Evolutionary conservation across 2,888 invertebrate species (phyloP), one percentile per base, ranked within the genome.

Genomic region (Scaptomyza flava): DNA sequence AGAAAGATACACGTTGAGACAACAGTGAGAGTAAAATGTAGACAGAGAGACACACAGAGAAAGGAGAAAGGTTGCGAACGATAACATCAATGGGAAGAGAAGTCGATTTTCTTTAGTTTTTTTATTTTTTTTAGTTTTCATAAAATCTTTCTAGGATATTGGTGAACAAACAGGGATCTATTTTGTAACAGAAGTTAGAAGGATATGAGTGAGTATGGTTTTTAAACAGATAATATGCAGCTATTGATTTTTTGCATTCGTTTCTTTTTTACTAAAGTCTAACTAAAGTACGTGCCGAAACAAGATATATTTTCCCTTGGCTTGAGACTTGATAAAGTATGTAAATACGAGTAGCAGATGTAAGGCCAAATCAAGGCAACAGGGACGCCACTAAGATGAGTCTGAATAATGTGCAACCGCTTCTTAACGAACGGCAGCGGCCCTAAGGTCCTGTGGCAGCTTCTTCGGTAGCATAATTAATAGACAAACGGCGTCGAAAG

Each of bases 391-490:
- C 53, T 57, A 45, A 56, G 45, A 42, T 45, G 52, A 38, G n/a
- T 42, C 41, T 67, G 54, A 70, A 62, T 78, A 57, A 77, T 67
- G 61, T 56, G 58, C 45, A 27, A 47, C 43, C 62, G 60, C 48
- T 52, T 58, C 61, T 47, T 51, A 63, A n/a, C 20, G 62, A 53
- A 60, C 43, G 42, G 36, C 27, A 14, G 38, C 38, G 14, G 14
- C 38, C 38, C 1, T 14, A 8, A 7, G 38, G 23, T 3, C 51
- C 42, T 48, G 42, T 33, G 47, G 50, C 47, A 64, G 62, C 63
- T 59, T 66, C 80, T 79, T 71, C 59, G 62, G 69, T 67, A 57
- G 72, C 83, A 72, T 89, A 89, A 85, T 85, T 87, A 85, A 85
- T 85, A 82, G 78, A 77, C 66, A 56, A 72, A 53, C 51, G 53